phyloP scores from a whole-genome alignment of 2,113 vertebrate species.

The Notechis scutatus region DNA sequence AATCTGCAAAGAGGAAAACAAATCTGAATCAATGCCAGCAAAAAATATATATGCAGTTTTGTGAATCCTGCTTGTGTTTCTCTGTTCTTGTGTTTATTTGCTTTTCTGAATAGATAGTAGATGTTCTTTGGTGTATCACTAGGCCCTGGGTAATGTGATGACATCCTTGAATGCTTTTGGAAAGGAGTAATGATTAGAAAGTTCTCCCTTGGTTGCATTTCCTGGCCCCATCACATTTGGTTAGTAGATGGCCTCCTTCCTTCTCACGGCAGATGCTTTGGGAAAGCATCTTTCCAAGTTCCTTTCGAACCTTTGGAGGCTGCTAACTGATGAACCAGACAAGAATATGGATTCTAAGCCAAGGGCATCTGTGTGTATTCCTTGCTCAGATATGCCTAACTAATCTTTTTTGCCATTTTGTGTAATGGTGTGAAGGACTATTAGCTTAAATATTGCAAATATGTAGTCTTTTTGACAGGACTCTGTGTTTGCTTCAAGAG shows the following conservation, averaged over 20 bases:
- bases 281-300: constrained; percentile 1
- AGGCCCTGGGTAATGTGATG: not conserved
- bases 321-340: not conserved
- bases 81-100: not conserved
- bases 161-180: not conserved
- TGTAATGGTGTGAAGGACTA: not conserved
- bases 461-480: fast-evolving
- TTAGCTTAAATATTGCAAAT: fast-evolving
- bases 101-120: not conserved
- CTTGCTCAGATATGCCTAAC: not conserved
- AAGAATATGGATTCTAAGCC: not conserved
- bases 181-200: not conserved
- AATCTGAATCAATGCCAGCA: not conserved
- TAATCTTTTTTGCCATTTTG: not conserved
- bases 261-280: constrained; percentile 3
- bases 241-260: not conserved
- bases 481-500: not conserved
- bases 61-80: not conserved
- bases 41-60: too few relatives aligned
- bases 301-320: not conserved
- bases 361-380: not conserved
- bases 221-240: not conserved
- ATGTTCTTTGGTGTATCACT: not conserved
- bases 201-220: not conserved
- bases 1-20: not conserved